Evolutionary conservation across 2,888 invertebrate genomes (phyloP), one percentile per base, ranked within the genome.

Genomic region (Julus scanicus): DNA sequence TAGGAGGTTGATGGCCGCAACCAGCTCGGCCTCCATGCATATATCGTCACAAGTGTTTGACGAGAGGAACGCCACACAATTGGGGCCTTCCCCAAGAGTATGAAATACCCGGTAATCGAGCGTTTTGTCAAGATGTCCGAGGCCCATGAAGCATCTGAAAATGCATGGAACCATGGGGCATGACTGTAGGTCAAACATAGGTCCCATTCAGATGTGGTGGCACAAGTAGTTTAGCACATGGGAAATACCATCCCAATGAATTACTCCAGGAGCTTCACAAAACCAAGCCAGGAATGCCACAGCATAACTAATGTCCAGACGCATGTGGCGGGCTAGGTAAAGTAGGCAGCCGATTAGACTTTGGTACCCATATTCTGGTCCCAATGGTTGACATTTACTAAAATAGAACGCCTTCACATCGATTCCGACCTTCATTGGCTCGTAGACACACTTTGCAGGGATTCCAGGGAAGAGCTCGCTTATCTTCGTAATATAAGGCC

Each of bases 21-120:
- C 88, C 86, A 89, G 89, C 84, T 91, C 91, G 8, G 90, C 89
- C 86, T 91, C 6, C 90, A 90, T 0, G 90, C 90, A 2, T 90
- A 91, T 11, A 90, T 89, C 9, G 90, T 88, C 0, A 90, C 90
- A 13, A 89, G 88, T 80, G n/a, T n/a, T n/a, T n/a, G n/a, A n/a
- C n/a, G n/a, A n/a, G n/a, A n/a, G n/a, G n/a, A n/a, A n/a, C n/a
- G n/a, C n/a, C n/a, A n/a, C n/a, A n/a, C n/a, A n/a, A n/a, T n/a
- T n/a, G n/a, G n/a, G n/a, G n/a, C n/a, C n/a, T n/a, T n/a, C n/a
- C n/a, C n/a, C n/a, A n/a, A n/a, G n/a, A n/a, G n/a, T n/a, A n/a
- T n/a, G n/a, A 85, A 9, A 17, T 37, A 85, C 3, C 85, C 85
- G 4, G 37, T 1, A 20, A 4, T 2, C 11, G n/a, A 39, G 11